Base-by-base conservation (phyloP, 2,888 invertebrate species). In the Ligdia adustata region DNA sequence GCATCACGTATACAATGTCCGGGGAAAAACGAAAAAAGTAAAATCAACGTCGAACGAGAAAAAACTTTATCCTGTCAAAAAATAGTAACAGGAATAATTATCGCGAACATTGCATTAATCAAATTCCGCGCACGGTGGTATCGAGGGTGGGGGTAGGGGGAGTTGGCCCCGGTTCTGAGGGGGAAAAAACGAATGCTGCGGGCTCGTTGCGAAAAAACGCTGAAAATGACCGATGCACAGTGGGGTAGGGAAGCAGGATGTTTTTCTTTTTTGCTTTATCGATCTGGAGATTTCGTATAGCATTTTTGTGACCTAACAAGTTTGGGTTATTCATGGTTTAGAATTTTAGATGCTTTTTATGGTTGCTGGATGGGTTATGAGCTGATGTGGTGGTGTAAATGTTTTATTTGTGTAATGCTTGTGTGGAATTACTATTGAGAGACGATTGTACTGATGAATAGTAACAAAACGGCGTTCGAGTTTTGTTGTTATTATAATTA, bases 41-140 rank as follows among this genome's bases (percentile, higher is more conserved):
- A 75, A 79, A 77, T 75, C 68, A 61, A 66, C 71, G 69, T 59
- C 62, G 60, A 66, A 62, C 69, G 72, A 37, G 50, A 72, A 82
- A 84, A 84, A 85, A 82, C 77, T 80, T 79, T 79, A 75, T 70
- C 73, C 82, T 83, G 86, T 87, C 88, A 85, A 88, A 87, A 86
- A 86, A 88, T 86, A 84, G 87, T 86, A 83, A 84, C 87, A 80
- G 78, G 88, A 89, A 88, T 90, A 89, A 89, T 90, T 88, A 90
- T 89, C 80, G 83, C 75, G 87, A 83, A 85, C 89, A 90, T 89
- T 88, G 89, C 89, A 90, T 90, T 90, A 90, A 90, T 90, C 89
- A 90, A 88, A 90, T 90, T 88, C 89, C 82, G 84, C 78, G 84
- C 87, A 83, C 82, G 81, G 83, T 59, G 79, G 83, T 87, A 89